Evolutionary conservation across 2,888 invertebrate species (phyloP), one percentile per base, ranked within the genome.

Genomic region (Lydus trimaculatus): DNA sequence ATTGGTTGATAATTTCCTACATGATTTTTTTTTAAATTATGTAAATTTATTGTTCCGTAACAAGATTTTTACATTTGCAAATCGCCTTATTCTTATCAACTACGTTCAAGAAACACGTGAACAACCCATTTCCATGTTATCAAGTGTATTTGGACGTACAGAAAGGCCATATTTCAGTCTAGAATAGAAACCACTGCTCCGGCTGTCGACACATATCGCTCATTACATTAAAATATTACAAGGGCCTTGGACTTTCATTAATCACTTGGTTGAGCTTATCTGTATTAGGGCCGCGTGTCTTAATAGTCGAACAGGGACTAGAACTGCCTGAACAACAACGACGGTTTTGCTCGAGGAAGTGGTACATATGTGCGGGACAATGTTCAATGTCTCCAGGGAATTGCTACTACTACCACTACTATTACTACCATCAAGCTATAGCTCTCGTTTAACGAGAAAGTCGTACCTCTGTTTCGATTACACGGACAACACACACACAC

Each of bases 331-430:
- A 52, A 52, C 48, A 52, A 52, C 48, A 52, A 52, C 20, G 79
- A 77, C 72, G 80, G 79, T 79, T 79, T 81, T 79, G 79, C 79
- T 80, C 79, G 80, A 83, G 82, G 83, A 83, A 83, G 82, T 83
- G 83, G 77, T 84, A 83, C 84, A 84, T 82, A 82, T 84, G 83
- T 83, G 83, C 80, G 77, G 78, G 81, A 77, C 82, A 79, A 79
- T 82, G 84, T 83, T 83, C 79, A 71, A 68, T 72, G 77, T 83
- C 83, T 81, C 81, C 76, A 60, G 83, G 82, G 84, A 82, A 78
- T 80, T 79, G 79, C 80, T 78, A 43, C 76, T 82, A 82, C 83
- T 84, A 78, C 80, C 78, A 43, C 76, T 82, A 82, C 83, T 84
- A 25, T 25, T 56, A 56, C 25, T 56, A 52, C 48, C 9, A 52